Evolutionary conservation across 37 sponge, comb jelly and placozoan species (phyloP).

Genomic region (Spongilla lacustris): DNA sequence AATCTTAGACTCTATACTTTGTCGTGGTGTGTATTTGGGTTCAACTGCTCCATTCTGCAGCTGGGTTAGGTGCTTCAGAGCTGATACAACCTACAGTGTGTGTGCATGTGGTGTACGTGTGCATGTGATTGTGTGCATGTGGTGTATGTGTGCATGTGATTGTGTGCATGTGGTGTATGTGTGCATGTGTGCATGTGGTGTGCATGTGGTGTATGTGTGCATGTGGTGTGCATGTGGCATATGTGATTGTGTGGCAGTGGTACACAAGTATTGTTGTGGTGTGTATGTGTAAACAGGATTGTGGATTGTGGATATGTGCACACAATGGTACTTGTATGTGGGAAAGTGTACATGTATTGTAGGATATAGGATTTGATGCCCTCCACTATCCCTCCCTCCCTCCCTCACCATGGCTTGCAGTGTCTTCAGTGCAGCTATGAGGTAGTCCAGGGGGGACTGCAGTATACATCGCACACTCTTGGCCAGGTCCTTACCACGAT

Average conservation of each 20-base stretch:
- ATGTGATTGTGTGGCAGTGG: not conserved
- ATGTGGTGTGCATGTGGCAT: no score
- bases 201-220: no score
- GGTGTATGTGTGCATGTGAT: not conserved
- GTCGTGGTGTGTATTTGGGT: constrained; percentile 67
- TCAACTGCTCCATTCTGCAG: constrained; percentile 40
- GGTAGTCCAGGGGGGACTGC: constrained; percentile 72
- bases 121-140: not conserved
- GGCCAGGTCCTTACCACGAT: constrained; percentile 57
- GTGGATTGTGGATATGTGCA: no score
- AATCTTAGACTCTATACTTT: constrained; percentile 61
- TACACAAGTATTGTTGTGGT: not conserved
- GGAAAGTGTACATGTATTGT: not conserved
- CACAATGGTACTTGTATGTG: no score
- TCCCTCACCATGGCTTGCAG: constrained; percentile 66
- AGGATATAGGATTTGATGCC: no score
- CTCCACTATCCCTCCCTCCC: not conserved
- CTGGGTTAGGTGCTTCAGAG: constrained; percentile 61
- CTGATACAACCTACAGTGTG: constrained; percentile 36
- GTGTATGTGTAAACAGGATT: not conserved
- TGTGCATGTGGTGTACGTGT: constrained; percentile 1
- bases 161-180: no score
- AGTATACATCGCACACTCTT: constrained; percentile 55
- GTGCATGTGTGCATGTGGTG: not conserved
- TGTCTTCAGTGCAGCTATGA: constrained; percentile 54